Evolutionary conservation across 2,113 vertebrate species (phyloP).

Genomic region (Bettongia penicillata): DNA sequence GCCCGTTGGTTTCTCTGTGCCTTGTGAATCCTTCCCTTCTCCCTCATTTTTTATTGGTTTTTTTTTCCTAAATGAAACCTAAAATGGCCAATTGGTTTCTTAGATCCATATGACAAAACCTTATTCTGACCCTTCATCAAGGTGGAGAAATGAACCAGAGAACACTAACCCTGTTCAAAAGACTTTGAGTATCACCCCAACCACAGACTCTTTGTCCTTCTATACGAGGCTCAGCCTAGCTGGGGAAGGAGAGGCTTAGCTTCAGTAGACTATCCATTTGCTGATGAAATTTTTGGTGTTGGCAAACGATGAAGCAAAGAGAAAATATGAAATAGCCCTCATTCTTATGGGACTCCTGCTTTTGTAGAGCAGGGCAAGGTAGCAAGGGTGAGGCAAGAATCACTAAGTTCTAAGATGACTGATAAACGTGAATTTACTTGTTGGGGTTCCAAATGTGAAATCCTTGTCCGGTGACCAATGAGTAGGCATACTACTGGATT

Average conservation of each 20-base stretch:
- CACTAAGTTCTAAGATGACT: not conserved
- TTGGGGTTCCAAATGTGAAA: not conserved
- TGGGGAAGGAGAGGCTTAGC: not conserved
- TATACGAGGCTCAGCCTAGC: not conserved
- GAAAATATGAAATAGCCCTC: not conserved
- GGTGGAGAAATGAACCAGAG: not conserved
- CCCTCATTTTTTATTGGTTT: not conserved
- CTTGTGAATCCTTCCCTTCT: not conserved
- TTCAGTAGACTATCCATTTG: not conserved
- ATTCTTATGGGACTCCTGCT: not conserved
- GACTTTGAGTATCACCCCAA: not conserved
- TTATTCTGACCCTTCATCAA: not conserved
- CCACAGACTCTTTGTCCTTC: not conserved
- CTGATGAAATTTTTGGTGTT: not conserved
- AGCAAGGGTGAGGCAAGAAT: not conserved
- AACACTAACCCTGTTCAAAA: not conserved
- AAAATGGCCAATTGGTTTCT: not conserved
- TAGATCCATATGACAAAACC: not conserved
- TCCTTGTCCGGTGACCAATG: not conserved
- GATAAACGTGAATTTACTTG: not conserved
- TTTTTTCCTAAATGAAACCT: not conserved
- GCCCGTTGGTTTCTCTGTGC: not conserved
- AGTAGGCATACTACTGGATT: not conserved
- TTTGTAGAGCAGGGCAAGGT: not conserved
- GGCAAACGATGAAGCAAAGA: not conserved